phyloP scores from a whole-genome alignment of 1,140 invertebrate genomes.

The Triops cancriformis region DNA sequence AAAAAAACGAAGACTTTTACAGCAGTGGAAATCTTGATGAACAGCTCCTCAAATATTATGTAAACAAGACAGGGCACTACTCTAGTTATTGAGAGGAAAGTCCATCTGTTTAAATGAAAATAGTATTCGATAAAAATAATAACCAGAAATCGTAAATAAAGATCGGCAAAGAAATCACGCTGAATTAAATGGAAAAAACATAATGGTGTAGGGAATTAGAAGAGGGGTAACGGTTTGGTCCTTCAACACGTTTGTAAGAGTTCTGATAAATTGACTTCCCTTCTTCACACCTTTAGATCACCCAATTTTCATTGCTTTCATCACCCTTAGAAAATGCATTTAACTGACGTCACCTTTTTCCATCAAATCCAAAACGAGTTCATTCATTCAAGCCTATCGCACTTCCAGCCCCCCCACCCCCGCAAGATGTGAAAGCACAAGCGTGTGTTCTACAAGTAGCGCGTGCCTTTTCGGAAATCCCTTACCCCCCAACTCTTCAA shows the following conservation, averaged over 20 bases:
- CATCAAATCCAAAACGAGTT: not conserved
- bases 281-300: not conserved
- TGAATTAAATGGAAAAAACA: not conserved
- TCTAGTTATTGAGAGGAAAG: too few species aligned
- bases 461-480: not conserved
- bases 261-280: not conserved
- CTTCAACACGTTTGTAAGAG: not conserved
- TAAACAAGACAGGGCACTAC: too few species aligned
- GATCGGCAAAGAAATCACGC: too few species aligned
- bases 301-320: not conserved
- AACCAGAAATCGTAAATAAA: too few species aligned
- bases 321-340: not conserved
- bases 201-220: not conserved
- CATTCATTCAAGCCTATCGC: not conserved
- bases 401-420: not conserved
- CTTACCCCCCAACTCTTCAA: not conserved
- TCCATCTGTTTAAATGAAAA: too few species aligned
- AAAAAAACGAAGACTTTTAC: too few species aligned
- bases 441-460: not conserved
- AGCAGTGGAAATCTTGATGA: too few species aligned
- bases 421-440: too few species aligned
- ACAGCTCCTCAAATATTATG: too few species aligned
- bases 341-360: not conserved
- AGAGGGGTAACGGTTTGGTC: not conserved
- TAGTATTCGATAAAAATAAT: too few species aligned